Conservation (phyloP, 2,113 vertebrate species). For the Amphilophus citrinellus region DNA sequence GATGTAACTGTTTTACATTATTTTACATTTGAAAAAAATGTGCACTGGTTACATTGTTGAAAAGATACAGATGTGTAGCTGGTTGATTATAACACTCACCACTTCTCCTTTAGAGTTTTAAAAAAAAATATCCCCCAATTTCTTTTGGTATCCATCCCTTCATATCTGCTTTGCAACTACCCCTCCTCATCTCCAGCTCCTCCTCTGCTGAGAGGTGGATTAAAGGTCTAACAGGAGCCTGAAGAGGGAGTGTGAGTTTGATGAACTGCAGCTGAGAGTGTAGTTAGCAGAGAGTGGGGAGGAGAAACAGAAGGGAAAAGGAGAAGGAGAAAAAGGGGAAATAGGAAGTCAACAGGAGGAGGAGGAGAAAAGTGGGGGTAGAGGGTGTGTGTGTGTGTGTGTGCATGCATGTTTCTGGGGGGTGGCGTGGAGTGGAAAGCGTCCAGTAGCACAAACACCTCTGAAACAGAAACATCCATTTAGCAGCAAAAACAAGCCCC, state of each 20-base stretch:
- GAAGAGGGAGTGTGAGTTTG: constrained; percentile 16
- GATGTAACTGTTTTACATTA: background rate
- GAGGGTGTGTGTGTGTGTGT: background rate
- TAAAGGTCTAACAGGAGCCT: constrained; percentile 43
- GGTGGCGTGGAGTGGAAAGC: constrained; percentile 45
- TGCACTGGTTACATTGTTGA: background rate
- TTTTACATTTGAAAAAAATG: background rate
- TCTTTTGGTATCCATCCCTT: background rate
- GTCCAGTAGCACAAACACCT: constrained; percentile 70
- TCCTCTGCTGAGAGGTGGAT: constrained; percentile 19
- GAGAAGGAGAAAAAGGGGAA: constrained; percentile 13
- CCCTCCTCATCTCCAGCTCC: constrained; percentile 1
- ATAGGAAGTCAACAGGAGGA: background rate
- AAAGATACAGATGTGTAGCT: background rate
- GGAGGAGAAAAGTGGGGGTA: background rate
- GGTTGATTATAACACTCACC: background rate
- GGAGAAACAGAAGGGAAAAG: background rate
- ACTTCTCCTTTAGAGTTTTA: background rate
- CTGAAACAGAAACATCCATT: constrained; percentile 78
- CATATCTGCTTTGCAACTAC: background rate
- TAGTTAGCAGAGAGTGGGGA: background rate
- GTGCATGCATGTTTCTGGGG: background rate
- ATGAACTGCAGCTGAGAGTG: constrained; percentile 24
- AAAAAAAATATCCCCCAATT: background rate
- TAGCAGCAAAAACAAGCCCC: constrained; percentile 72